Base-by-base conservation (phyloP, 2,113 vertebrate genomes). In the Brachirus orientalis region DNA sequence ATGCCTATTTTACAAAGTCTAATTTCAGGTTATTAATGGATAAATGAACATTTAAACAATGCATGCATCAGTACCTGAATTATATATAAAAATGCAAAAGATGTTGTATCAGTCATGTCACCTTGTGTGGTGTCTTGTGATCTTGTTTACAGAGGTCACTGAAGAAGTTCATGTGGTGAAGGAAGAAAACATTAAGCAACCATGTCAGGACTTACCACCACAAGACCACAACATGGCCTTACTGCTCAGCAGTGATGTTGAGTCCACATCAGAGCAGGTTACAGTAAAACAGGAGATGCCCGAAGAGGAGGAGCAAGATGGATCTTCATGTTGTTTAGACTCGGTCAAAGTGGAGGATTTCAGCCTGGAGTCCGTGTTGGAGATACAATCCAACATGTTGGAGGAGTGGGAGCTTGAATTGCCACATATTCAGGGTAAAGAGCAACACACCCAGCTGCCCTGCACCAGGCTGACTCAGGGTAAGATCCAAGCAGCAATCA, bases 201-300 rank as follows among this genome's bases (percentile, higher is more conserved):
- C 41, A 2, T 57, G 58, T 70, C 10, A 1, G 60, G 64, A 82
- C 6, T 19, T 8, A 20, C 16, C 38, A 6, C 22, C 18, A 37
- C 77, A 58, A 22, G 57, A 47, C 10, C 7, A 6, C n/a, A 6
- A 52, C 13, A 51, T 57, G 0, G 53, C 63, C 13, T 16, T 13
- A 0, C 45, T 35, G 43, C 22, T 67, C 52, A 35, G 6, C 4
- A n/a, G 2, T 43, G 50, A 55, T 1, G 20, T 37, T 6, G 36
- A 10, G 36, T 62, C 53, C 12, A 16, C 53, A 7, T 43, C 35
- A 11, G 54, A 77, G 19, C 63, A 46, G 7, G 63, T 91, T 1
- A 50, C 37, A 14, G 66, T 91, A 12, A 92, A 92, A 63, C 80
- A 87, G 63, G 91, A 92, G 72, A 64, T 35, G 5, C 22, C n/a